Conservation (phyloP, 2,888 invertebrate species). For the Tuberolachnus salignus region DNA sequence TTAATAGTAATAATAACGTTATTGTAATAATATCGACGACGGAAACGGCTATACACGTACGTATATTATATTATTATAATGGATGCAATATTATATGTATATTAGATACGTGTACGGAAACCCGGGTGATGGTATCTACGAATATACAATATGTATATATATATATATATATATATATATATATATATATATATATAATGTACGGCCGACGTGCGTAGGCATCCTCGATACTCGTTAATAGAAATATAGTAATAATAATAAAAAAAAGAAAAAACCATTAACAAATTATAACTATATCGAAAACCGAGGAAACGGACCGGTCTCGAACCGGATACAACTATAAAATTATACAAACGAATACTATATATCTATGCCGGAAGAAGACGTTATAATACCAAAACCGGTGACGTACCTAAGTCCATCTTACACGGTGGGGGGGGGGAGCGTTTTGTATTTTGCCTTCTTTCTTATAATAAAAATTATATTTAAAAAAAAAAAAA, state of each 20-base stretch:
- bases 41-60: neutral
- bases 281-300: neutral
- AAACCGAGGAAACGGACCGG: neutral
- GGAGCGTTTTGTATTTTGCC: too few species aligned
- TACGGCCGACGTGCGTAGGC: conserved; percentile 3
- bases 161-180: too few species aligned
- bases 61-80: neutral
- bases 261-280: neutral
- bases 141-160: too few species aligned
- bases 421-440: too few species aligned
- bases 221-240: conserved; percentile 30
- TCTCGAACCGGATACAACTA: conserved; percentile 14
- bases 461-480: too few species aligned
- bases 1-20: neutral
- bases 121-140: conserved; percentile 4
- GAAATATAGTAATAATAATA: neutral
- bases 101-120: conserved; percentile 11
- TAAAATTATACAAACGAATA: too few species aligned
- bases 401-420: too few species aligned
- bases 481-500: too few species aligned
- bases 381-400: too few species aligned
- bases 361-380: too few species aligned
- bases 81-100: conserved; percentile 19
- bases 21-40: neutral
- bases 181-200: too few species aligned